These are phyloP conservation scores for Drosophila hydei DNA, from an alignment of 1,140 invertebrate species.

Conservation along the genomic window DNA sequence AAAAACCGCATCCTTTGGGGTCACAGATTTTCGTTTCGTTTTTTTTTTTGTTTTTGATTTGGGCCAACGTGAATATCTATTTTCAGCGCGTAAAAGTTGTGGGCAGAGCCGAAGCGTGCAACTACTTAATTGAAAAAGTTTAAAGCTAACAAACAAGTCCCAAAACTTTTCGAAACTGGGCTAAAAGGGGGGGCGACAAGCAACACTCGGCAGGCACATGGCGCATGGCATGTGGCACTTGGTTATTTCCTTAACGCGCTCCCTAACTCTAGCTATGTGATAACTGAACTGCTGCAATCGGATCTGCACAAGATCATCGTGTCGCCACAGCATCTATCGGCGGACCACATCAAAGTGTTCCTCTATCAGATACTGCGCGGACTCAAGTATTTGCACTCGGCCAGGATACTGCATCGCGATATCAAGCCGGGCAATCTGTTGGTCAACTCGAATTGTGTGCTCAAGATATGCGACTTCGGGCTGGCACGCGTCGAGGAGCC, in stretches of 20 bases:
- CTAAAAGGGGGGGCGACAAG: too few species aligned
- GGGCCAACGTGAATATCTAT: conserved; percentile 22
- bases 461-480: conserved; percentile 99
- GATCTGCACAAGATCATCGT: conserved; percentile 99
- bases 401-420: conserved; percentile 98
- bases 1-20: conserved; percentile 8
- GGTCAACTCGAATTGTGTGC: conserved; percentile 99
- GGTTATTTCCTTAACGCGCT: conserved; percentile 54
- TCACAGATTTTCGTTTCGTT: conserved; percentile 6
- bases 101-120: conserved; percentile 39
- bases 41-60: too few species aligned
- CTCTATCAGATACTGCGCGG: conserved; percentile 99
- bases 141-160: conserved; percentile 48
- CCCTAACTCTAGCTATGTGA: conserved; percentile 94
- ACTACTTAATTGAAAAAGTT: conserved; percentile 73
- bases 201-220: not conserved
- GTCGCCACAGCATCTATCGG: conserved; percentile 98
- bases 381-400: conserved; percentile 98
- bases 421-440: conserved; percentile 99
- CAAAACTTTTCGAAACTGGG: conserved; percentile 25
- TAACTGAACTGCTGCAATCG: conserved; percentile 99
- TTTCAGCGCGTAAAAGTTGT: conserved; percentile 49
- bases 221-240: not conserved
- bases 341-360: conserved; percentile 99
- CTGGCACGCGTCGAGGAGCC: conserved; percentile 96